Conservation (phyloP, 2,113 vertebrate species). For the Progne subis region DNA sequence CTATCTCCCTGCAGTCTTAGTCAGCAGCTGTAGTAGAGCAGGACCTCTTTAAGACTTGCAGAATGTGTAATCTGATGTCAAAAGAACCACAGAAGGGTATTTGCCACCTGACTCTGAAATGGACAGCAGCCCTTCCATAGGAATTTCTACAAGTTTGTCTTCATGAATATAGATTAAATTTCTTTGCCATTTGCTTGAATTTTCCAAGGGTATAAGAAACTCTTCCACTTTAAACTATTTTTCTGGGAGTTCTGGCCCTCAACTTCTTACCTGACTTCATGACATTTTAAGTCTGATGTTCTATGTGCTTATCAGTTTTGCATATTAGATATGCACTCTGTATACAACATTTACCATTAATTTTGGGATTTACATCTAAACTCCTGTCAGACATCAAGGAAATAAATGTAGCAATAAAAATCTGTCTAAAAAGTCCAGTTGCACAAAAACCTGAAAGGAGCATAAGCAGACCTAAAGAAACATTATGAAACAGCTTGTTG, state of each 20-base stretch:
- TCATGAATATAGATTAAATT: neutral
- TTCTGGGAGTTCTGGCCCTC: neutral
- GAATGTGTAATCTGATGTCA: slow-evolving; percentile 53
- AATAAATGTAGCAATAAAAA: neutral
- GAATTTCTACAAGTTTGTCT: neutral
- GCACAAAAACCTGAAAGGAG: neutral
- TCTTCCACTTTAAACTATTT: neutral
- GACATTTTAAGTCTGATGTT: neutral
- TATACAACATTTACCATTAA: neutral
- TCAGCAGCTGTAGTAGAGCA: slow-evolving; percentile 67
- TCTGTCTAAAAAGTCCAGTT: neutral
- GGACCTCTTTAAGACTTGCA: slow-evolving; percentile 15
- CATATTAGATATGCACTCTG: neutral
- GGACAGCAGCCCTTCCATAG: neutral
- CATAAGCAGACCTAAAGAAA: neutral
- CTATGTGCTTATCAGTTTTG: neutral
- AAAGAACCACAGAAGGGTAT: slow-evolving; percentile 2
- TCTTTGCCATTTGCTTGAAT: neutral
- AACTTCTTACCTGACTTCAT: neutral
- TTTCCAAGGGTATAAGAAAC: neutral
- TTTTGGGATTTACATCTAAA: neutral
- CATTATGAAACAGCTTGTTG: neutral
- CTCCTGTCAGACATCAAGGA: neutral
- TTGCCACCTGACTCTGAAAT: slow-evolving; percentile 63
- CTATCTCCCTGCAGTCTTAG: slow-evolving; percentile 44